Conservation (phyloP, 2,797 vertebrate genomes). For the Ibycter americanus region DNA sequence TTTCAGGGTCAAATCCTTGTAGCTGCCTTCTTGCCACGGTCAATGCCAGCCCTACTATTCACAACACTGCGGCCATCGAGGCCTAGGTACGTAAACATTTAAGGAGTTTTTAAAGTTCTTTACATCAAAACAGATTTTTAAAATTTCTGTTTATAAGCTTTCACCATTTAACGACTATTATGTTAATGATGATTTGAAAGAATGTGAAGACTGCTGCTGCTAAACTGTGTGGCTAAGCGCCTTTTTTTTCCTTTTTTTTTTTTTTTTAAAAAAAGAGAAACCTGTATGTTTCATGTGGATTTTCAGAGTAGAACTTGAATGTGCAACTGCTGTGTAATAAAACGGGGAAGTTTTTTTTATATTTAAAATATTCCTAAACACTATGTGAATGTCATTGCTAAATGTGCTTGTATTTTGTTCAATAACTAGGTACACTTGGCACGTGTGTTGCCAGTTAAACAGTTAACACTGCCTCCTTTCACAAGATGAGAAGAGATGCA, state of each 20-base stretch:
- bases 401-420: slow-evolving; percentile 78
- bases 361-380: slow-evolving; percentile 64
- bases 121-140: slow-evolving; percentile 77
- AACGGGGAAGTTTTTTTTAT: slow-evolving; percentile 67
- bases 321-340: slow-evolving; percentile 65
- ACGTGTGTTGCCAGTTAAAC: slow-evolving; percentile 71
- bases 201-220: slow-evolving; percentile 60
- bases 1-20: slow-evolving; percentile 95
- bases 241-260: background rate
- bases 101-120: slow-evolving; percentile 83
- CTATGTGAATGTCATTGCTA: slow-evolving; percentile 72
- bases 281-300: slow-evolving; percentile 66
- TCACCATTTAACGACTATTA: slow-evolving; percentile 59
- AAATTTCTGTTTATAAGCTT: slow-evolving; percentile 71
- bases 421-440: slow-evolving; percentile 77
- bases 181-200: slow-evolving; percentile 67
- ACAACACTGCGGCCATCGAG: slow-evolving; percentile 88
- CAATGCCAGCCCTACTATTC: slow-evolving; percentile 91
- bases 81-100: slow-evolving; percentile 92
- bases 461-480: slow-evolving; percentile 79
- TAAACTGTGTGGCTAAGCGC: slow-evolving; percentile 66
- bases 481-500: slow-evolving; percentile 78
- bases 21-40: slow-evolving; percentile 92
- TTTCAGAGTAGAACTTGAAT: slow-evolving; percentile 70
- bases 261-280: background rate